Conservation (phyloP, 2,888 invertebrate species). For the Anodontia alba region DNA sequence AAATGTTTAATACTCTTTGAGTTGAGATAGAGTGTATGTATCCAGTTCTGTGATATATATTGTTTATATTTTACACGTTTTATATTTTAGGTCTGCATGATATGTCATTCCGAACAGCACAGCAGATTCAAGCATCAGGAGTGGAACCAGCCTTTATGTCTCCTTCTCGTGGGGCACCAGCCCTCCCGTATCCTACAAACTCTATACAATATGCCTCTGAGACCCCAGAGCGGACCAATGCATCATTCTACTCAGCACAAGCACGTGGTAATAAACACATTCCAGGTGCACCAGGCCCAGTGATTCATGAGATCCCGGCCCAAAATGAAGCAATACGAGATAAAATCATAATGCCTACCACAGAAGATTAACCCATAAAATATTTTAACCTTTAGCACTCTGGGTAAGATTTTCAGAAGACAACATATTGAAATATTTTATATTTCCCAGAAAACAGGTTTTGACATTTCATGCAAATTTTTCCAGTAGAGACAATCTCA, state of each 20-base stretch:
- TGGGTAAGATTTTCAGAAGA: no score
- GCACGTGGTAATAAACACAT: conserved; percentile 18
- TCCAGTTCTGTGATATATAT: no score
- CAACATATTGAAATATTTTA: no score
- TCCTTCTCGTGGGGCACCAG: conserved; percentile 55
- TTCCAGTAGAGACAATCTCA: no score
- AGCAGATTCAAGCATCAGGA: conserved; percentile 56
- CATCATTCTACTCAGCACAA: conserved; percentile 68
- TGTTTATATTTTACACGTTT: not conserved
- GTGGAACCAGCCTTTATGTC: conserved; percentile 71
- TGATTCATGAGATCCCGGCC: conserved; percentile 66
- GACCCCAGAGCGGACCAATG: conserved; percentile 70
- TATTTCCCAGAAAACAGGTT: no score
- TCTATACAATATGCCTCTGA: conserved; percentile 59
- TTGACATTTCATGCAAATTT: no score
- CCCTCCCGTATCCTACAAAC: conserved; percentile 36
- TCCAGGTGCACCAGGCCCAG: conserved; percentile 40
- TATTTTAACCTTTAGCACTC: no score
- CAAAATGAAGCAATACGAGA: conserved; percentile 67
- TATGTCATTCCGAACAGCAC: conserved; percentile 66
- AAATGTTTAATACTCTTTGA: no score
- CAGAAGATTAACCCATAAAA: conserved; percentile 47
- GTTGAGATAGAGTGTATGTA: no score
- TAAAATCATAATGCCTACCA: conserved; percentile 52
- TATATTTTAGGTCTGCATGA: conserved; percentile 55